Percentiles rank a stretch among this genome's conserved stretches.
Evolutionary conservation across 2,888 invertebrate species (phyloP).

Genomic region (Acholoe squamosa): DNA sequence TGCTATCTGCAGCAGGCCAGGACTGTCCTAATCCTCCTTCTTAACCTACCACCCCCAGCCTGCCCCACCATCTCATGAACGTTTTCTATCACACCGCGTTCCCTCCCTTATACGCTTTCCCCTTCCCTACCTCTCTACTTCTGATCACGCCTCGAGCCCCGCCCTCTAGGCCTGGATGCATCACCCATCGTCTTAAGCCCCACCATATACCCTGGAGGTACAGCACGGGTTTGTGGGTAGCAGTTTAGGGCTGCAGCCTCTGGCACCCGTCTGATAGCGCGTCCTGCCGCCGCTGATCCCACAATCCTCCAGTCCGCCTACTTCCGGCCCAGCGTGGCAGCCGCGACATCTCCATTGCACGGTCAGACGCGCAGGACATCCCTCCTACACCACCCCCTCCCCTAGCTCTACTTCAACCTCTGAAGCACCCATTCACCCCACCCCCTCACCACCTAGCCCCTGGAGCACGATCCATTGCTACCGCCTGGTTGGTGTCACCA

Average conservation of each 20-base stretch:
- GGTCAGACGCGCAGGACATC: neutral
- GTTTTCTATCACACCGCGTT: neutral
- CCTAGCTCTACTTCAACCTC: neutral
- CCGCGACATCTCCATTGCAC: conserved; percentile 1
- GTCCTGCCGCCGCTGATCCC: neutral
- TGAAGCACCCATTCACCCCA: neutral
- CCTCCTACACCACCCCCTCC: neutral
- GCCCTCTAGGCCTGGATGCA: too few species aligned
- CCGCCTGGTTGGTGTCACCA: too few species aligned
- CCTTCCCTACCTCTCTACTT: neutral
- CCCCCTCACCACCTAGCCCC: neutral
- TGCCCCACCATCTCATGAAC: neutral
- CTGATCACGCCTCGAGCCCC: neutral
- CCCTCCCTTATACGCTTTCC: neutral
- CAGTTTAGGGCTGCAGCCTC: neutral
- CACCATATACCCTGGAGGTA: neutral
- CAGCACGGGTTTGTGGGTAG: neutral
- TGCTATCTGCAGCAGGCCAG: too few species aligned
- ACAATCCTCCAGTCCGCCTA: conserved; percentile 6
- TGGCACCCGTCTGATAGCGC: neutral
- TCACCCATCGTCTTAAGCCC: neutral
- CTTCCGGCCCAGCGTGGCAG: neutral
- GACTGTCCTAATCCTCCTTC: neutral
- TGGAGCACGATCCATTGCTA: too few species aligned
- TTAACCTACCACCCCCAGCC: neutral